phyloP scores from a whole-genome alignment of 2,888 invertebrate genomes.

The Augiades crinisus region DNA sequence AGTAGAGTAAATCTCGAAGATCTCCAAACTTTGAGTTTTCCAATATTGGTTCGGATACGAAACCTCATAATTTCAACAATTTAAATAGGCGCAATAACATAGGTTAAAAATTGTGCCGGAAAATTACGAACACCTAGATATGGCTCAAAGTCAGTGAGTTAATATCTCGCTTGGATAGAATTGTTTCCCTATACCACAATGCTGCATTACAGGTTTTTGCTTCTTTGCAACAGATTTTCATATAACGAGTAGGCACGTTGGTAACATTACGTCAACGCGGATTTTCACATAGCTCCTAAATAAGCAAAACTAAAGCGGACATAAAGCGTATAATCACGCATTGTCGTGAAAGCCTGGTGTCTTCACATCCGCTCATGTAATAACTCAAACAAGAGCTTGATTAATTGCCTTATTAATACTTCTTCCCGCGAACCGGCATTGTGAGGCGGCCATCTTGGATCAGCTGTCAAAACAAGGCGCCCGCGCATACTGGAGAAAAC shows the following conservation, averaged over 20 bases:
- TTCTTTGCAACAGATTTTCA: not conserved
- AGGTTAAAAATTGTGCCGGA: no score
- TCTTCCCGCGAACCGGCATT: constrained; percentile 46
- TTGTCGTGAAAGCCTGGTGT: constrained; percentile 34
- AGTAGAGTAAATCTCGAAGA: no score
- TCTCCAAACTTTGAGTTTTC: no score
- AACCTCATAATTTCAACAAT: no score
- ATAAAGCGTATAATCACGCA: constrained; percentile 27
- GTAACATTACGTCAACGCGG: constrained; percentile 12
- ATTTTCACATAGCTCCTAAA: constrained; percentile 7
- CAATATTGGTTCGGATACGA: no score
- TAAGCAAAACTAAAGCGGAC: constrained; percentile 14
- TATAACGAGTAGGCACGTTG: not conserved
- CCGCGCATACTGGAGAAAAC: constrained; percentile 10
- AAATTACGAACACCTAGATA: no score
- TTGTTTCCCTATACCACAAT: no score
- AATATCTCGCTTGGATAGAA: no score
- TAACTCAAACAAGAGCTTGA: constrained; percentile 43
- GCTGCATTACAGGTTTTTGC: no score
- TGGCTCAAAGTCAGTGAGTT: no score
- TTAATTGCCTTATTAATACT: constrained; percentile 52
- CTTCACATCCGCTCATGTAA: constrained; percentile 63
- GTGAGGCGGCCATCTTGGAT: constrained; percentile 24
- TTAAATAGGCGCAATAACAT: no score
- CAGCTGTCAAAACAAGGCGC: constrained; percentile 17